Percentiles rank a stretch among this genome's conserved stretches.
phyloP scores from a whole-genome alignment of 2,113 vertebrate species.

The Picathartes gymnocephalus region DNA sequence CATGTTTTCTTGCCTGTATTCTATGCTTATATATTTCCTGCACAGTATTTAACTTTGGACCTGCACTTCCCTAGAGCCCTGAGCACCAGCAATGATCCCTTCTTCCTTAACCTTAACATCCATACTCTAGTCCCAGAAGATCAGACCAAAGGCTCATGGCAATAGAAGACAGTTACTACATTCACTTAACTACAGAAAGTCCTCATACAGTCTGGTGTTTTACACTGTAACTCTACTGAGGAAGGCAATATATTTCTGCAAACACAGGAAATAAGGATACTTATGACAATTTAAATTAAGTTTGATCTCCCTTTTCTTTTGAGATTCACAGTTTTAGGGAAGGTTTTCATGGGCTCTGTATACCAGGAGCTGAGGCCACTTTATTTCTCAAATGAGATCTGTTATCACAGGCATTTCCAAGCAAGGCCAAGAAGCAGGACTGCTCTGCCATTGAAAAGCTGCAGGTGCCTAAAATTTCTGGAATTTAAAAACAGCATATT shows the following conservation, averaged over 20 bases:
- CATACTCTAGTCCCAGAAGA: not conserved
- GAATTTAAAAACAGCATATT: not conserved
- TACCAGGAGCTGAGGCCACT: not conserved
- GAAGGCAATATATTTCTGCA: not conserved
- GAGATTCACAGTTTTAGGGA: not conserved
- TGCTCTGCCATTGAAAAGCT: conserved; percentile 19
- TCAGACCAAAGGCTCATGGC: not conserved
- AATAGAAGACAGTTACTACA: not conserved
- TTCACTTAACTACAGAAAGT: not conserved
- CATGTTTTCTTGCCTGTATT: not conserved
- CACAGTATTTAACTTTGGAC: not conserved
- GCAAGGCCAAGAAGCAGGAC: not conserved
- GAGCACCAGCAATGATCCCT: not conserved
- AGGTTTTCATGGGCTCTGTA: not conserved
- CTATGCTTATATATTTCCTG: not conserved
- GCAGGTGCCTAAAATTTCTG: not conserved
- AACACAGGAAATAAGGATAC: not conserved
- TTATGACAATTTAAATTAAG: not conserved
- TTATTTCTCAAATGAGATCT: conserved; percentile 15
- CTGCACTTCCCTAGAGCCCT: not conserved
- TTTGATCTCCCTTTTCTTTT: not conserved
- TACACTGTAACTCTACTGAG: not conserved
- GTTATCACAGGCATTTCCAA: not conserved
- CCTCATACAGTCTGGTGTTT: not conserved
- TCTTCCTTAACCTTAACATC: not conserved